phyloP scores from a whole-genome alignment of 1,140 invertebrate genomes.

The Glossosoma conforme region DNA sequence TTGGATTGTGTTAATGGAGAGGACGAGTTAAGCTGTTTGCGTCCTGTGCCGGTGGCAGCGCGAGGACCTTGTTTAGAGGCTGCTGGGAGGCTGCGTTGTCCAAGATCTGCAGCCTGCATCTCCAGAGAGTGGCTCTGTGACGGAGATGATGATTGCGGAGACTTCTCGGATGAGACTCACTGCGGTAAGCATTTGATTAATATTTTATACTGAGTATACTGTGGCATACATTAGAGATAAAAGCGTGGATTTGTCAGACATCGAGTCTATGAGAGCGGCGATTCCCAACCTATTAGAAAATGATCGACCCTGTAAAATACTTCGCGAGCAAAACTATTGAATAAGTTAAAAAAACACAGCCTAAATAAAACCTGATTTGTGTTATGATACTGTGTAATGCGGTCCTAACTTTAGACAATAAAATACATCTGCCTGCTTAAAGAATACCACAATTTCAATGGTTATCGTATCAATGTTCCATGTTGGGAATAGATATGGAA shows the following conservation, averaged over 20 bases:
- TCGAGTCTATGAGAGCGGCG: too few species aligned
- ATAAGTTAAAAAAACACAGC: too few species aligned
- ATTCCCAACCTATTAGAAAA: not conserved
- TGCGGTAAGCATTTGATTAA: constrained; percentile 52
- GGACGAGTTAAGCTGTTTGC: constrained; percentile 65
- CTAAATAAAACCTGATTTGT: too few species aligned
- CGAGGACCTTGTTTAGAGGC: constrained; percentile 53
- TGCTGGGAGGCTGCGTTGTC: constrained; percentile 60
- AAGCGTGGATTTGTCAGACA: not conserved
- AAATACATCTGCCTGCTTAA: too few species aligned
- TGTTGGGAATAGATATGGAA: too few species aligned
- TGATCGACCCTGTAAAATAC: not conserved
- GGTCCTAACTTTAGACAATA: too few species aligned
- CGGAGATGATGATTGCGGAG: constrained; percentile 74
- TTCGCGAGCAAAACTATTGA: too few species aligned
- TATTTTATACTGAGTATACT: too few species aligned
- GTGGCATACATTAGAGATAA: too few species aligned
- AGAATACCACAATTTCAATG: too few species aligned
- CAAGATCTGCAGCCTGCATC: constrained; percentile 67
- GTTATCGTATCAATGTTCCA: too few species aligned
- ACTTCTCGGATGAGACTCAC: constrained; percentile 77
- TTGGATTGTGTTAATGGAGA: constrained; percentile 61
- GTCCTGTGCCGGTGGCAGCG: constrained; percentile 38
- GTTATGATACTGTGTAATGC: too few species aligned
- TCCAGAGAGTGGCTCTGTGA: constrained; percentile 70